A percentile compares a stretch with the other conserved stretches of the same genome.
These are phyloP conservation scores for Gasterosteus nipponicus DNA, from an alignment of 2,113 vertebrate species.

Conservation along the genomic window DNA sequence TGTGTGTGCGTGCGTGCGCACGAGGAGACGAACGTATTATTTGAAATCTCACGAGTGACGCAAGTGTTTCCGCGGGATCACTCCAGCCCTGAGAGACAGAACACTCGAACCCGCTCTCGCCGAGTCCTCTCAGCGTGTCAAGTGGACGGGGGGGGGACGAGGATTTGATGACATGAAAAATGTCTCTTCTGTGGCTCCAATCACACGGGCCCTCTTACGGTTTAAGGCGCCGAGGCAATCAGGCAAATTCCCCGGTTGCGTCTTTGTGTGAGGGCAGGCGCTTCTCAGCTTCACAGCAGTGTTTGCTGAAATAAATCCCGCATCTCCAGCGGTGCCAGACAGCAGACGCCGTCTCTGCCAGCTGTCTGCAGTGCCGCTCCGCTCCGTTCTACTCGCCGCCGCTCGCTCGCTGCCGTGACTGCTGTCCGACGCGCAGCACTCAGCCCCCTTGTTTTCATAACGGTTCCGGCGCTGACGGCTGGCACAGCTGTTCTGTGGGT, in stretches of 20 bases:
- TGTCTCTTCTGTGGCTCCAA: conserved; percentile 67
- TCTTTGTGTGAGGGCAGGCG: conserved; percentile 33
- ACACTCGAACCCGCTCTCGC: conserved; percentile 66
- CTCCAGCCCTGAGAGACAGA: conserved; percentile 70
- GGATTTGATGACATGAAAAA: conserved; percentile 64
- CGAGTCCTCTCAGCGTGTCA: conserved; percentile 68
- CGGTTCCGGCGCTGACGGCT: conserved; percentile 77
- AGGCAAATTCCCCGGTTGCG: conserved; percentile 63
- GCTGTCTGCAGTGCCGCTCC: conserved; percentile 68
- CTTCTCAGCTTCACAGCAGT: conserved; percentile 59
- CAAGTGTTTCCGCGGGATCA: conserved; percentile 60
- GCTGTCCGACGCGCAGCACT: conserved; percentile 73
- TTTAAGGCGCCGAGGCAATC: conserved; percentile 77
- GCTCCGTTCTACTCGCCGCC: conserved; percentile 59
- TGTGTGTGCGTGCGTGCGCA: too few species aligned
- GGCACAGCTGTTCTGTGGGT: conserved; percentile 83
- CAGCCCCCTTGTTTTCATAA: conserved; percentile 81
- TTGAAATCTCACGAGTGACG: too few species aligned
- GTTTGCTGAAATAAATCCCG: conserved; percentile 79
- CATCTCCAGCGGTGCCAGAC: conserved; percentile 76
- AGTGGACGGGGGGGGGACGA: conserved; percentile 53
- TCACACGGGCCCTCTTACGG: conserved; percentile 67
- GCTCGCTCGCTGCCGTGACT: conserved; percentile 59
- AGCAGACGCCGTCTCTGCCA: conserved; percentile 78
- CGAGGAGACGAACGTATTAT: too few species aligned